phyloP scores from a whole-genome alignment of 64 coral and sea anemone species.

The Montipora capricornis region DNA sequence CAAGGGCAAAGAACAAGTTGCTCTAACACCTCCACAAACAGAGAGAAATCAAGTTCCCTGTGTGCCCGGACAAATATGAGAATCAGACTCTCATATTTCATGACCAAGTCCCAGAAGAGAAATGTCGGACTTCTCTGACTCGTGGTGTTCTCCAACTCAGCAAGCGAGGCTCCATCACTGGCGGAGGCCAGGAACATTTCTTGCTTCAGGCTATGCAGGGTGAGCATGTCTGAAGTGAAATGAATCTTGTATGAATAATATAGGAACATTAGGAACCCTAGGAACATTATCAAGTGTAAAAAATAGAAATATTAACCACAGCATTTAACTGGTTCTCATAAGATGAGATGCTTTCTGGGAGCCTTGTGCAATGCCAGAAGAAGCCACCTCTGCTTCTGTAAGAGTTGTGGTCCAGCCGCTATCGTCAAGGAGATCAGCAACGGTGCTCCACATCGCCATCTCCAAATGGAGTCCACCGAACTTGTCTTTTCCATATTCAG shows the following conservation, averaged over 20 bases:
- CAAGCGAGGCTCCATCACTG: conserved; percentile 12
- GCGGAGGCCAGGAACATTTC: conserved; percentile 36
- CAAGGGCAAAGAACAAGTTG: conserved; percentile 80
- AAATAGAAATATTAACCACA: conserved; percentile 15
- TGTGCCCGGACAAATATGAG: conserved; percentile 28
- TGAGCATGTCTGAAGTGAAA: conserved; percentile 45
- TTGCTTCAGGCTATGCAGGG: conserved; percentile 44
- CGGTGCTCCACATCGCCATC: conserved; percentile 60
- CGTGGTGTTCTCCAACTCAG: conserved; percentile 42
- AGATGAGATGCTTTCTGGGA: conserved; percentile 67
- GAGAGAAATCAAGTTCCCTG: not conserved
- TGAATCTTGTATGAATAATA: not conserved
- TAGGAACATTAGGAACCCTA: not conserved
- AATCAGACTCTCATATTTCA: conserved; percentile 62
- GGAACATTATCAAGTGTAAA: conserved; percentile 18
- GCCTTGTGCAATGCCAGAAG: conserved; percentile 60
- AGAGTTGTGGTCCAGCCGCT: conserved; percentile 76
- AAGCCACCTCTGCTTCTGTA: conserved; percentile 75
- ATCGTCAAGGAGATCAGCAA: conserved; percentile 69
- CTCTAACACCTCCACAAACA: conserved; percentile 59
- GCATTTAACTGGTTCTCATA: conserved; percentile 70
- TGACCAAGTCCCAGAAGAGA: conserved; percentile 64
- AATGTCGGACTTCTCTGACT: conserved; percentile 66
- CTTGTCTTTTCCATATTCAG: conserved; percentile 39
- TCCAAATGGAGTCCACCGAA: conserved; percentile 72